Base-by-base conservation (phyloP, 2,797 vertebrate species). In the Pelodytes ibericus region DNA sequence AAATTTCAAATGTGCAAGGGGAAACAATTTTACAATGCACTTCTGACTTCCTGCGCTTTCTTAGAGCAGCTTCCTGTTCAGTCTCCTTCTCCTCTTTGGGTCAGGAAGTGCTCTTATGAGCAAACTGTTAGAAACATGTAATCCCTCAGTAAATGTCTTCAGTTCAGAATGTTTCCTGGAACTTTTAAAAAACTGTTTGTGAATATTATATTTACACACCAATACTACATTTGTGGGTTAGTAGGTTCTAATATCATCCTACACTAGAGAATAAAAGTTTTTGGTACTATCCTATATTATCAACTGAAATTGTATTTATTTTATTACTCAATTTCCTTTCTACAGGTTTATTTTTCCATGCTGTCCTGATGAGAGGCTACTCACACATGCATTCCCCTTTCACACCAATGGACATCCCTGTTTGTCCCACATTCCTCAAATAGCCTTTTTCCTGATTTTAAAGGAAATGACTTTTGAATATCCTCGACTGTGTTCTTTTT, bases 401-500 rank as follows among this genome's bases (percentile, higher is more conserved):
- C 53, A 72, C 71, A 72, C 31, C 60, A 69, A 29, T 68, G 63
- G 64, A 73, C 61, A 68, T 56, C 25, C 41, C 62, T 62, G 44
- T 68, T 62, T 67, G 51, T 73, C 33, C 70, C 47, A 72, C 49
- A 47, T 67, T 36, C 70, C 64, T 51, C 68, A 72, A 78, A 78
- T 78, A 78, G 70, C 7, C 62, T 59, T 72, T 62, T 73, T 66
- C 76, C 76, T 72, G 63, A 44, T 62, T 67, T 66, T 60, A 63
- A 63, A 79, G 70, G 76, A 79, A 73, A 73, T 79, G 70, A 68
- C 76, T 68, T 68, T 73, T 71, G 63, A 70, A 79, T 79, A 79
- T 78, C 76, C 71, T 79, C 66, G 18, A 30, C 61, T 71, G 68
- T 67, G 70, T 79, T 68, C 57, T 73, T 79, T n/a, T 72, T 71